Percentiles rank a stretch among this genome's conserved stretches.
Evolutionary conservation across 2,797 vertebrate genomes (phyloP).

Genomic region (Sardinella longiceps): DNA sequence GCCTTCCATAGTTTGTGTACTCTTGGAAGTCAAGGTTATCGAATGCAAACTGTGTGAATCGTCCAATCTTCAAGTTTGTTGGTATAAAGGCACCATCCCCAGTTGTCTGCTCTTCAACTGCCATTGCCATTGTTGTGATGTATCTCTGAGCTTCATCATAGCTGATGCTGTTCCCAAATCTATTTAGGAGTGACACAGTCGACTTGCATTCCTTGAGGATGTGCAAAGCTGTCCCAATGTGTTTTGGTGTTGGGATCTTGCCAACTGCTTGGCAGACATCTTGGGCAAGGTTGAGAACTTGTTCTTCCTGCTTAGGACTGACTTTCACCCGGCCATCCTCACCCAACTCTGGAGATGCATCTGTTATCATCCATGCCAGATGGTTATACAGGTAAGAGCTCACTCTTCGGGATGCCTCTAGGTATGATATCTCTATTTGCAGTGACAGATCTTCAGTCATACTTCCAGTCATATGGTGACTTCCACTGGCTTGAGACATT

Average conservation of each 20-base stretch:
- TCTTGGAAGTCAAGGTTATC: constrained; percentile 35
- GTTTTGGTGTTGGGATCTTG: constrained; percentile 20
- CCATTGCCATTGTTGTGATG: neutral
- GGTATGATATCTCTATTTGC: neutral
- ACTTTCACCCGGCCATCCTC: constrained; percentile 20
- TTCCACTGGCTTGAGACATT: constrained; percentile 28
- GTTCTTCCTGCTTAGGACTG: too few species aligned
- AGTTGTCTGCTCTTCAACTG: constrained; percentile 3
- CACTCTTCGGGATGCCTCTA: constrained; percentile 14
- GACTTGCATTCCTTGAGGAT: constrained; percentile 24
- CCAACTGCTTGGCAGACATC: constrained; percentile 3
- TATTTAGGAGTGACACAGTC: constrained; percentile 26
- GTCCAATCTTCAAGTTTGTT: constrained; percentile 22
- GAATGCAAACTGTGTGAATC: constrained; percentile 33
- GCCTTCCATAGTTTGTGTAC: constrained; percentile 31
- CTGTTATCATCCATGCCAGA: constrained; percentile 20
- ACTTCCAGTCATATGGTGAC: constrained; percentile 27
- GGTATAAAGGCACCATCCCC: neutral
- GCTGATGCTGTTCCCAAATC: constrained; percentile 20
- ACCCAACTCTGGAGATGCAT: constrained; percentile 25
- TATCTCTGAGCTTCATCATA: neutral
- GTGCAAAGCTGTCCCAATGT: constrained; percentile 24
- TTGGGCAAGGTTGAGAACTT: constrained; percentile 11
- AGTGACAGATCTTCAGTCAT: constrained; percentile 25
- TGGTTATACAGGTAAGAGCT: neutral